phyloP scores from a whole-genome alignment of 30 jellyfish, hydroid and myxozoan genomes.

The Haliclystus octoradiatus region DNA sequence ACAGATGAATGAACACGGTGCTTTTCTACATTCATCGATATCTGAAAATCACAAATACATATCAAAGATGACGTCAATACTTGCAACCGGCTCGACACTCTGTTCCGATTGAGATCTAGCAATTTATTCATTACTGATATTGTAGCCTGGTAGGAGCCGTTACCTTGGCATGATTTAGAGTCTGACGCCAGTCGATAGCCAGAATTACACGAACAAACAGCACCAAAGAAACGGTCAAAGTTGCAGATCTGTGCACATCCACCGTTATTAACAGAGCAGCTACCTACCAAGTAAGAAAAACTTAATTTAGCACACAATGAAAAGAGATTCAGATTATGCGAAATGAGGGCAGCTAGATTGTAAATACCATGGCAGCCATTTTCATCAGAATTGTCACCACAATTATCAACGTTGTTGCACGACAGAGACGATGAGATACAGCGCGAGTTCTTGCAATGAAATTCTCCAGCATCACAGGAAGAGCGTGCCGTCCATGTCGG shows the following conservation, averaged over 20 bases:
- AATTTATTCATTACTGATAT: no score
- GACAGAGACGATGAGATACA: conserved; percentile 12
- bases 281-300: neutral
- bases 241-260: conserved; percentile 38
- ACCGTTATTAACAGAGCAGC: conserved; percentile 25
- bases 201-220: conserved; percentile 24
- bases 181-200: conserved; percentile 24
- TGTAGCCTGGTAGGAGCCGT: no score
- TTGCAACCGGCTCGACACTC: no score
- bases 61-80: no score
- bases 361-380: neutral
- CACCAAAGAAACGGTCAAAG: conserved; percentile 18
- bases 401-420: conserved; percentile 27
- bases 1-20: conserved; percentile 51
- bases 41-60: conserved; percentile 16
- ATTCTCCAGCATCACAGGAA: conserved; percentile 12
- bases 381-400: conserved; percentile 43
- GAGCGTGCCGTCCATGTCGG: no score
- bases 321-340: no score
- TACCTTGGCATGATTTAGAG: conserved; percentile 35
- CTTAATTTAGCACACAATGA: no score
- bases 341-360: neutral
- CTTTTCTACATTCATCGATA: conserved; percentile 50
- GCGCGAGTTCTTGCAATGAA: conserved; percentile 18
- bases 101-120: no score